Base-by-base conservation (phyloP, 2,888 invertebrate genomes). In the Quadroppia sp. region DNA sequence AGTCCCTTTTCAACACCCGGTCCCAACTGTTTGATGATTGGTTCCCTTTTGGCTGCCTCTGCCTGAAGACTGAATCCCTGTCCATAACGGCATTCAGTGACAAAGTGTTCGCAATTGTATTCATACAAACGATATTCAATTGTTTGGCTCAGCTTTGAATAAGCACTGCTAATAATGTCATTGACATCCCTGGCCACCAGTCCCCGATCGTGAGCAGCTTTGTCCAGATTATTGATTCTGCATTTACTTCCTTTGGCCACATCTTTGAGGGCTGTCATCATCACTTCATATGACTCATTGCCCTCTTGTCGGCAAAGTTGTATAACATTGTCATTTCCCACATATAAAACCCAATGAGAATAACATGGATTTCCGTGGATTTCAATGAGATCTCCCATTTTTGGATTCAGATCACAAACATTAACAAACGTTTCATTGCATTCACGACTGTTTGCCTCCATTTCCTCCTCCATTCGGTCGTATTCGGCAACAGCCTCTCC, bases 1-100 rank as follows among this genome's bases (percentile, higher is more conserved):
- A n/a, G n/a, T n/a, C n/a, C n/a, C n/a, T n/a, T n/a, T n/a, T n/a
- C n/a, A n/a, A n/a, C n/a, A n/a, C n/a, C 20, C 93, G 0, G 93
- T 93, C 91, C 92, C 93, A 81, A 93, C 93, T 74, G 92, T 90
- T 0, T 88, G 86, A 71, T 30, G 23, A 61, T 78, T 93, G 0
- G 91, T 91, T 81, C 92, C 93, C 82, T 92, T 93, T 0, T 92
- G 92, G 36, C 89, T 89, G 15, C 7, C 50, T n/a, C 20, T n/a
- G 7, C 17, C 28, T 56, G 56, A 9, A 25, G 6, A 28, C 56
- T 56, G 25, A 56, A 56, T 56, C 56, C 23, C 11, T 56, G 56
- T 23, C 20, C 25, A 23, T 23, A 56, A 7, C 56, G 56, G 15
- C 56, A 56, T 23, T 28, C 23, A 56, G 56, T 56, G 25, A 20